Evolutionary conservation across 2,888 invertebrate genomes (phyloP), one percentile per base, ranked within the genome.

Genomic region (Nasonovia ribisnigri): DNA sequence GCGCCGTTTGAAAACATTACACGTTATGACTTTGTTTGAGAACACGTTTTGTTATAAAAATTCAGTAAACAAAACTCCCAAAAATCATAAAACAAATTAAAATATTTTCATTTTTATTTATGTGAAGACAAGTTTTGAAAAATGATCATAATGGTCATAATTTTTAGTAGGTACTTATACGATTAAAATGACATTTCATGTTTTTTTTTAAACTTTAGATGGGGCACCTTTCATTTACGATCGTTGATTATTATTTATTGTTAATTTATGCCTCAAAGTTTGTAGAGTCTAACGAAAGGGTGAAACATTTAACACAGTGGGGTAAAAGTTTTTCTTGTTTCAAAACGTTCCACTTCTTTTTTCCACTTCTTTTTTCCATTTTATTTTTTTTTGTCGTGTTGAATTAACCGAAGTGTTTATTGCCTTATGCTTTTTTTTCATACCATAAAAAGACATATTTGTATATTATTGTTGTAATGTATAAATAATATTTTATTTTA

Each of bases 201-300:
- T 42, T 91, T 46, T 77, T 91, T 91, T 91, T n/a, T 24, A 60
- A 60, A 48, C 60, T 92, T 87, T 46, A 87, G 86, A 67, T 36
- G 13, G 16, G 36, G 1, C 67, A 92, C 88, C 87, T 88, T 88
- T 92, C 92, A 67, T 92, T 88, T 88, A 88, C 88, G 92, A 88
- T 77, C 92, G 92, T 92, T 88, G 87, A 92, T 92, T 77, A 48
- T 88, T 88, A 92, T 92, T 92, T 92, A 92, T 92, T 67, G 92
- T 88, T 92, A 92, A 92, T 92, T 92, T 92, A 92, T 92, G 88
- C 88, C 36, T 51, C n/a, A 88, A 92, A 92, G 88, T 92, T 88
- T 92, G 20, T 36, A 77, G 51, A 51, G 42, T 51, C 60, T 26
- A 92, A 67, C 29, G 42, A 88, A 92, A 92, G 92, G 92, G 92